phyloP scores from a whole-genome alignment of 2,888 invertebrate genomes.

The Ptilodon capucinus region DNA sequence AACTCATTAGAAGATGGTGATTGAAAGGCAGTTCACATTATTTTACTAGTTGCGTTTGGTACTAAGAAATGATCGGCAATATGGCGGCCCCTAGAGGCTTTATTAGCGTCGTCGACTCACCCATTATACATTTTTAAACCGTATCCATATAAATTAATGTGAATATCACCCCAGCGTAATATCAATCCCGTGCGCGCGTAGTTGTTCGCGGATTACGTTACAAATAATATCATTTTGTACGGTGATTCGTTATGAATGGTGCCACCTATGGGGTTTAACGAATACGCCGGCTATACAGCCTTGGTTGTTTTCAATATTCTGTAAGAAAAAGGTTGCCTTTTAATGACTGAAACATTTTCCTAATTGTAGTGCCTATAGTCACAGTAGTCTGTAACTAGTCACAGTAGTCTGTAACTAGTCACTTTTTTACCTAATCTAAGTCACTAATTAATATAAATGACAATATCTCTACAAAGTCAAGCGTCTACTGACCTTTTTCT shows the following conservation, averaged over 20 bases:
- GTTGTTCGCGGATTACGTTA: slow-evolving; percentile 82
- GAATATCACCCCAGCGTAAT: slow-evolving; percentile 79
- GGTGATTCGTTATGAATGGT: slow-evolving; percentile 81
- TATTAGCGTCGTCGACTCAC: slow-evolving; percentile 73
- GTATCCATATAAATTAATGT: slow-evolving; percentile 83
- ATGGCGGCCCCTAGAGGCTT: slow-evolving; percentile 64
- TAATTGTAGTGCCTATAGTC: too few species aligned
- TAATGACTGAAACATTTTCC: too few species aligned
- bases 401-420: too few species aligned
- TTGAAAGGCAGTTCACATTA: too few species aligned
- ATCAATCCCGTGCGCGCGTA: slow-evolving; percentile 71
- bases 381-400: too few species aligned
- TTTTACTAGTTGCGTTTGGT: slow-evolving; percentile 42
- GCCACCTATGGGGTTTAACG: slow-evolving; percentile 51
- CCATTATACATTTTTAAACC: slow-evolving; percentile 82
- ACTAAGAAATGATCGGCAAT: slow-evolving; percentile 51
- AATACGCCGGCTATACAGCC: slow-evolving; percentile 23
- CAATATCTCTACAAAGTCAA: too few species aligned
- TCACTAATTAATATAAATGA: too few species aligned
- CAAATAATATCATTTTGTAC: slow-evolving; percentile 82
- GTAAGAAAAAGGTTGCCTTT: too few species aligned
- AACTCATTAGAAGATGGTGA: too few species aligned
- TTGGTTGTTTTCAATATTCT: slow-evolving; percentile 61
- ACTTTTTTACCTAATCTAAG: too few species aligned
- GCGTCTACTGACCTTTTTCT: too few species aligned